These are phyloP conservation scores for Neoseiulus cucumeris DNA, from an alignment of 1,140 invertebrate genomes.

Conservation along the genomic window DNA sequence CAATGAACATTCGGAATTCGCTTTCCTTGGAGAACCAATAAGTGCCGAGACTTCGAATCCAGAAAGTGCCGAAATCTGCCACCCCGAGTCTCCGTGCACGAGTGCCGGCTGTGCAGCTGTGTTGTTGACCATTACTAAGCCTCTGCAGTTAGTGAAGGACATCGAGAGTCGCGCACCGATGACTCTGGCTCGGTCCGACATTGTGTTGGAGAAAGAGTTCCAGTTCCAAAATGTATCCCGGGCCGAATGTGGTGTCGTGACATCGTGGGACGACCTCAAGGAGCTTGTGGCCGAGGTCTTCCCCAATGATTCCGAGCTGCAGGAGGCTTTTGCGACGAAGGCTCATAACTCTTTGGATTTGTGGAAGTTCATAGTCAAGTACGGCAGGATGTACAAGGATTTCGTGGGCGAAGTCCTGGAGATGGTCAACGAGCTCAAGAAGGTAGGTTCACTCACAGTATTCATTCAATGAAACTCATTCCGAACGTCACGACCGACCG, in stretches of 20 bases:
- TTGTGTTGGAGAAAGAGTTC: not conserved
- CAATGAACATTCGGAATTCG: too few species aligned
- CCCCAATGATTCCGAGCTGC: not conserved
- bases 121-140: not conserved
- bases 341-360: not conserved
- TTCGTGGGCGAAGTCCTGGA: constrained; percentile 1
- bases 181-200: not conserved
- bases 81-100: too few species aligned
- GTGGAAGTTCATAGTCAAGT: constrained; percentile 9
- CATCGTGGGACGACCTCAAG: not conserved
- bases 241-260: not conserved
- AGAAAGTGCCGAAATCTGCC: too few species aligned
- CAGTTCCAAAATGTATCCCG: not conserved
- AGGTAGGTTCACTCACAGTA: not conserved
- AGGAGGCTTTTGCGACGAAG: not conserved
- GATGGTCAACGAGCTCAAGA: constrained; percentile 7
- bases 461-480: too few species aligned
- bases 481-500: too few species aligned
- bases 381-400: constrained; percentile 6
- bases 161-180: not conserved
- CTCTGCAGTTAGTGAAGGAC: not conserved
- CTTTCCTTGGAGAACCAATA: too few species aligned
- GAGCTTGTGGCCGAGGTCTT: not conserved
- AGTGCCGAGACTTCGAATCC: too few species aligned
- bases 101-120: too few species aligned